phyloP scores from a whole-genome alignment of 2,797 vertebrate species.

The Mormyrus hasselquistii region DNA sequence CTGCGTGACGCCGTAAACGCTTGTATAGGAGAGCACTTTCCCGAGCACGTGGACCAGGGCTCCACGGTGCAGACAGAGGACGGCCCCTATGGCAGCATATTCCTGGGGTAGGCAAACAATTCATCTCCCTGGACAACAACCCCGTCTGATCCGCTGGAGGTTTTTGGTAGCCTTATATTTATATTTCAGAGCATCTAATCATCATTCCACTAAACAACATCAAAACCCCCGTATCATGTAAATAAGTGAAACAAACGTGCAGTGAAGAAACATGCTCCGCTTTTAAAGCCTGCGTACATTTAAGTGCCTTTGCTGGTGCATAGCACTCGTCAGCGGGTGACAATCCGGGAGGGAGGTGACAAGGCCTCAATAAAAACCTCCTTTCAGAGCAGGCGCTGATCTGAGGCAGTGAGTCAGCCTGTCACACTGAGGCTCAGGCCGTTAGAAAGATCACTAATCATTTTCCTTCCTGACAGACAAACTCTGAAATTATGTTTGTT shows the following conservation, averaged over 20 bases:
- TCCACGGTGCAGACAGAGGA: constrained; percentile 38
- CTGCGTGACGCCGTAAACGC: constrained; percentile 66
- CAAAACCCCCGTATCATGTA: neutral
- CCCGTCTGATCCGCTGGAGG: neutral
- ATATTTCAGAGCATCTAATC: neutral
- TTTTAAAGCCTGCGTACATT: neutral
- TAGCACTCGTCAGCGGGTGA: neutral
- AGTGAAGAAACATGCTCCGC: neutral
- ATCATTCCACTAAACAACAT: neutral
- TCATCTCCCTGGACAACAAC: neutral
- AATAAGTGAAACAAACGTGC: neutral
- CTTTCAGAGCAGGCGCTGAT: constrained; percentile 33
- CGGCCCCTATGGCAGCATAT: constrained; percentile 57
- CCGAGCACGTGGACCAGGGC: constrained; percentile 50
- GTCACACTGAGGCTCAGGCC: constrained; percentile 30
- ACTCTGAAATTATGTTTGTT: constrained; percentile 9
- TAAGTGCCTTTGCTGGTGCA: neutral
- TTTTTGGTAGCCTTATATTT: neutral
- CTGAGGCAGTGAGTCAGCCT: constrained; percentile 34
- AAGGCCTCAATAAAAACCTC: neutral
- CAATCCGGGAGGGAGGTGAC: neutral
- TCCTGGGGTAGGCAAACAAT: constrained; percentile 51
- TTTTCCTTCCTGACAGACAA: constrained; percentile 24
- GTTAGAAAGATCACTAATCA: constrained; percentile 20
- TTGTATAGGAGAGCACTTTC: constrained; percentile 59